Evolutionary conservation across 2,888 invertebrate genomes (phyloP), one percentile per base, ranked within the genome.

Genomic region (Furcula furcula): DNA sequence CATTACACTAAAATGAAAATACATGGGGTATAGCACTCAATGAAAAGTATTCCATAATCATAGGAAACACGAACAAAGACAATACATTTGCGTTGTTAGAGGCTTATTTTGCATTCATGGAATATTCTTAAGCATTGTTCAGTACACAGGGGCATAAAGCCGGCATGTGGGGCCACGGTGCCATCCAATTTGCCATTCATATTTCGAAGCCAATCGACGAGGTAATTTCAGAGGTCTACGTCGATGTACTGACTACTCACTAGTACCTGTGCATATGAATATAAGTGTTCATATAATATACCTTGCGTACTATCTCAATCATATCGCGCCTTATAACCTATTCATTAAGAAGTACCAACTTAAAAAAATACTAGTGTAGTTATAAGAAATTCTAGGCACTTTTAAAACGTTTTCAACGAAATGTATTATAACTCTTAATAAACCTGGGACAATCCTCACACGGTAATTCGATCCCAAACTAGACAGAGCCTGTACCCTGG

Each of bases 51-150:
- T 67, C 68, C 65, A 70, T 76, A 84, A 84, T 84, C 81, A 79
- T 63, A 65, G 58, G 60, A 55, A 63, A 76, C 75, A 76, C 73
- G 76, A 73, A 74, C 65, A 46, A 55, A 70, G 68, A 72, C 76
- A 76, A 76, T 76, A 73, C 68, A 56, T 55, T 57, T 38, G 64
- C 46, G 55, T 72, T 76, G 81, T 74, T 76, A 76, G 73, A 68
- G 31, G 53, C 80, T 82, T 79, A 85, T 86, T 86, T 78, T 78
- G 82, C 81, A 86, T 85, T 85, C 86, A 86, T 86, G 75, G 85
- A 81, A 84, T 83, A 74, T 83, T 80, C 76, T 82, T 79, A 80
- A 82, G 76, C 79, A 72, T 70, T 74, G 71, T 73, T 70, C 76
- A 74, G 70, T 70, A 69, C 71, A 66, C 65, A 71, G 59, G 45